phyloP scores from a whole-genome alignment of 1,140 invertebrate genomes.

The Aphaenogaster ashmeadi region DNA sequence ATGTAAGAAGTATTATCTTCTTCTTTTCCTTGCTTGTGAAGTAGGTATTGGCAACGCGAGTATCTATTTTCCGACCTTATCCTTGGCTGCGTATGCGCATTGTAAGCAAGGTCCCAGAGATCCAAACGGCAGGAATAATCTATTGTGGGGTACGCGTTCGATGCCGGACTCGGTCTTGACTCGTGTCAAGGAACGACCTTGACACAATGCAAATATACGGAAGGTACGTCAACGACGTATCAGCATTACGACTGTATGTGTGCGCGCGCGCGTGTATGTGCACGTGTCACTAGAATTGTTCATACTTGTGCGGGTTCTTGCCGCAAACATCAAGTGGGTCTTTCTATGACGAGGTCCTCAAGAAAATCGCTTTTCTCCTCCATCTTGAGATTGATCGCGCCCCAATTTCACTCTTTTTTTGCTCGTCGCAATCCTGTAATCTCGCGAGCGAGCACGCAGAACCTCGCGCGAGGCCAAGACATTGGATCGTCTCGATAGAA shows the following conservation, averaged over 20 bases:
- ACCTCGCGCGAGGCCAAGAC: slow-evolving; percentile 36
- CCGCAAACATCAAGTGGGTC: neutral
- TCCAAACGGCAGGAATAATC: slow-evolving; percentile 61
- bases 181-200: slow-evolving; percentile 74
- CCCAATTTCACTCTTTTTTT: slow-evolving; percentile 29
- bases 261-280: too few species aligned
- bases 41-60: neutral
- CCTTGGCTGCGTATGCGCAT: slow-evolving; percentile 19
- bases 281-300: neutral
- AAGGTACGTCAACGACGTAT: slow-evolving; percentile 17
- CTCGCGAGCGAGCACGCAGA: slow-evolving; percentile 16
- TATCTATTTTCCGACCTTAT: slow-evolving; percentile 37
- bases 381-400: neutral
- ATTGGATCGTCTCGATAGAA: slow-evolving; percentile 31
- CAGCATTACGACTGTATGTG: neutral
- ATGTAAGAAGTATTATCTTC: neutral
- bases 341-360: neutral
- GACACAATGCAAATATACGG: slow-evolving; percentile 68
- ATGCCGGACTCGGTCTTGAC: slow-evolving; percentile 59
- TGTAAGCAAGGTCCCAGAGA: slow-evolving; percentile 13
- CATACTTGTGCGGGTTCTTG: neutral
- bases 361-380: slow-evolving; percentile 13
- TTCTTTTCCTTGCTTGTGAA: neutral
- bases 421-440: neutral
- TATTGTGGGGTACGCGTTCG: slow-evolving; percentile 14